phyloP scores from a whole-genome alignment of 2,888 invertebrate species.

The Cordilura impudica region DNA sequence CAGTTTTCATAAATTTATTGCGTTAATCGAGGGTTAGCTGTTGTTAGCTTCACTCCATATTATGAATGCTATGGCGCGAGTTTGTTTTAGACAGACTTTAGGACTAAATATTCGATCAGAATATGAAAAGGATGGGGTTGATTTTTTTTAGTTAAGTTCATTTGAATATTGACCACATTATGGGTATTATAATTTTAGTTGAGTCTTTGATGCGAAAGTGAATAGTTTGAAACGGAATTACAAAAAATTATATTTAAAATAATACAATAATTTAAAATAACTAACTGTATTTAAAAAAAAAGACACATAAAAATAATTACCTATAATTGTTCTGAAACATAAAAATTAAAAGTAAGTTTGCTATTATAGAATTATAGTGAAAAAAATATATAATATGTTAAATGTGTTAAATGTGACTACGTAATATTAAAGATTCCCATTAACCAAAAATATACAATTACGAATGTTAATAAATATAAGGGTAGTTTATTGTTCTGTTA shows the following conservation, averaged over 20 bases:
- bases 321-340: background rate
- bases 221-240: slow-evolving; percentile 38
- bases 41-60: background rate
- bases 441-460: slow-evolving; percentile 2
- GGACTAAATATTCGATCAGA: slow-evolving; percentile 36
- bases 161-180: slow-evolving; percentile 61
- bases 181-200: slow-evolving; percentile 49
- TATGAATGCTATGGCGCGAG: background rate
- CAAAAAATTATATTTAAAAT: background rate
- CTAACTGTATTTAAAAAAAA: too few relatives aligned
- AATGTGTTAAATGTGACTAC: background rate
- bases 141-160: slow-evolving; percentile 7
- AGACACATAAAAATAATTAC: background rate
- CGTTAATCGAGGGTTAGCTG: too few relatives aligned
- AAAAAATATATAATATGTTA: background rate
- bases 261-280: background rate
- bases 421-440: slow-evolving; percentile 3
- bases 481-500: background rate
- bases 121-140: background rate
- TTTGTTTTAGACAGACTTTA: slow-evolving; percentile 26
- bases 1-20: too few relatives aligned
- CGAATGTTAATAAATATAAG: slow-evolving; percentile 27
- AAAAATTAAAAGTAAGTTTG: background rate
- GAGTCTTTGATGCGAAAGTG: slow-evolving; percentile 49
- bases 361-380: background rate